Percentiles rank a stretch among this genome's conserved stretches.
phyloP scores from a whole-genome alignment of 2,797 vertebrate species.

The Mycteria americana region DNA sequence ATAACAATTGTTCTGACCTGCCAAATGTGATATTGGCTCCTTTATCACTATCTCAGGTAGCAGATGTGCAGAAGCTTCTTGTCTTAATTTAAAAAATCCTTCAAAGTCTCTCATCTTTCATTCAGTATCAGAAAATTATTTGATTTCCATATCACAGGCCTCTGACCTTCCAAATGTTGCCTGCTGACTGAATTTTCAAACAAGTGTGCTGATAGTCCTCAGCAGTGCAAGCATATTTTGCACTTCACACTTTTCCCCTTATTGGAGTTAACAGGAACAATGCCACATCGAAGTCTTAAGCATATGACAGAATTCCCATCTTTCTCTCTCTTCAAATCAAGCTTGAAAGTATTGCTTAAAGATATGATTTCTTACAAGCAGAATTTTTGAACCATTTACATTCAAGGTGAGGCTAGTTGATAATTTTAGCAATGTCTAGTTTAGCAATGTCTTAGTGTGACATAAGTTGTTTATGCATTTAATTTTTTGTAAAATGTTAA shows the following conservation, averaged over 20 bases:
- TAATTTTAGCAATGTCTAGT: neutral
- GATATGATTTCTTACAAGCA: neutral
- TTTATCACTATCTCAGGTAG: neutral
- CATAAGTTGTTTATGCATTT: neutral
- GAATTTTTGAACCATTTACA: neutral
- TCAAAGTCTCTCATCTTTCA: neutral
- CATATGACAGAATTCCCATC: neutral
- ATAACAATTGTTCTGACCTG: neutral
- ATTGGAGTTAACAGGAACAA: neutral
- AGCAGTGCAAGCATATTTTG: neutral
- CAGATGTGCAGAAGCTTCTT: neutral
- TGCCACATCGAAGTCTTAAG: neutral
- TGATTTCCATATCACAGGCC: neutral
- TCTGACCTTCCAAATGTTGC: constrained; percentile 2
- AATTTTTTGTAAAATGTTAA: neutral
- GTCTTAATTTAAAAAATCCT: neutral
- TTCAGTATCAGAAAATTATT: neutral
- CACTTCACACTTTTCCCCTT: neutral
- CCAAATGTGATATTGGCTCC: neutral
- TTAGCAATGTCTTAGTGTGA: neutral
- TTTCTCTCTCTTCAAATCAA: neutral
- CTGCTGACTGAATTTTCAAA: neutral
- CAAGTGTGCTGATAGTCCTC: neutral
- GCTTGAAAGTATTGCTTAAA: neutral
- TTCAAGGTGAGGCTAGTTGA: neutral